These are phyloP conservation scores for Abscondita cerata DNA, from an alignment of 2,888 invertebrate species.

Conservation along the genomic window DNA sequence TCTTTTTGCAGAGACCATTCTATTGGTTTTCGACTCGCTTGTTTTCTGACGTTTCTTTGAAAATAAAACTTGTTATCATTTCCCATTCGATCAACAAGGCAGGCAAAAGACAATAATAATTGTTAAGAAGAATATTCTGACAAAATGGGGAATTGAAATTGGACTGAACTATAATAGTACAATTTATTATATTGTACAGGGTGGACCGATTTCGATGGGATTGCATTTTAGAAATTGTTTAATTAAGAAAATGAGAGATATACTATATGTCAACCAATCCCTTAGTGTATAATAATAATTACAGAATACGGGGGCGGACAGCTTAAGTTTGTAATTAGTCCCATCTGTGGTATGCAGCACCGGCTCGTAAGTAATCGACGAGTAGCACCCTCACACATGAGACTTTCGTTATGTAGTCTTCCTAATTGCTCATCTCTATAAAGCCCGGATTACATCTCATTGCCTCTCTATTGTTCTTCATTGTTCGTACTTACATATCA, in stretches of 20 bases:
- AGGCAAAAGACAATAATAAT: no score
- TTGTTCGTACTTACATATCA: slow-evolving; percentile 24
- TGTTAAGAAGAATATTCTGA: no score
- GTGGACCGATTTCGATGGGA: no score
- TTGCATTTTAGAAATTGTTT: slow-evolving; percentile 22
- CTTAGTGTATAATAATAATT: slow-evolving; percentile 34
- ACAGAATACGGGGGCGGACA: slow-evolving; percentile 31
- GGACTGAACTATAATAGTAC: no score
- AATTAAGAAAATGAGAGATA: slow-evolving; percentile 30
- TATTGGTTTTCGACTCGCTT: no score
- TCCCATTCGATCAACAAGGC: no score
- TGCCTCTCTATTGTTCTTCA: slow-evolving; percentile 30
- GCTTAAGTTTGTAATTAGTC: slow-evolving; percentile 61
- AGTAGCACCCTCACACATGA: slow-evolving; percentile 59
- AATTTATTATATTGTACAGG: slow-evolving; percentile 4
- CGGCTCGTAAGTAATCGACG: slow-evolving; percentile 58
- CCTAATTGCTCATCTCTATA: slow-evolving; percentile 57
- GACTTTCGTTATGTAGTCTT: slow-evolving; percentile 55
- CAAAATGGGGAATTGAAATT: no score
- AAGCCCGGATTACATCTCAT: slow-evolving; percentile 52
- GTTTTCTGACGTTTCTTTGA: no score
- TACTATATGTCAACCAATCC: slow-evolving; percentile 29
- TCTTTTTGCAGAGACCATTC: no score
- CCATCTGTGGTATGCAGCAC: slow-evolving; percentile 58
- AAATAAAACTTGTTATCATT: no score